Evolutionary conservation across 2,113 vertebrate genomes (phyloP), one percentile per base, ranked within the genome.

Genomic region (Cynocephalus volans): DNA sequence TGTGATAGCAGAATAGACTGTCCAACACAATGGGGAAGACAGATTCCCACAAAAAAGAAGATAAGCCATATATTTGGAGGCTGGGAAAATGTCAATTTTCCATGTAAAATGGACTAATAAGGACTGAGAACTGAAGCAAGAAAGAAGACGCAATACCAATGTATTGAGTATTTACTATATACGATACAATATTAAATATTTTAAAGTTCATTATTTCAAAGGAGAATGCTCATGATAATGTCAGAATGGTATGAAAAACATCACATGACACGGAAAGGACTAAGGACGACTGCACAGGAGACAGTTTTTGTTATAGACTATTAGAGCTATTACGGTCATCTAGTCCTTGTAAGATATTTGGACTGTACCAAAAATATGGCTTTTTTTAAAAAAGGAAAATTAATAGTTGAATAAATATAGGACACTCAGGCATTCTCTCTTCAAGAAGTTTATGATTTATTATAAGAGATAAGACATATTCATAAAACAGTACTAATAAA

Each of bases 191-290:
- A 33, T 62, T 56, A 81, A 33, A 58, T 89, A 36, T 76, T 90
- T 94, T 58, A 52, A 80, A 83, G 85, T 64, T 75, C 21, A 64
- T 69, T 28, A 79, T 73, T 93, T 90, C 19, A 87, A 36, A 10
- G 50, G 19, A 85, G 21, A 89, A 64, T 56, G n/a, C 11, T 75
- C 23, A 72, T 10, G 15, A 23, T 75, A 82, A 75, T 64, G 5
- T 89, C 83, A 86, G 15, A 65, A 60, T 73, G 10, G 31, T 21
- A 52, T 48, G 17, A 41, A 62, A 92, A 89, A n/a, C 31, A 24
- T 54, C 18, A n/a, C 23, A 18, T 11, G 17, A 45, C 28, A 41
- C 17, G 52, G 17, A 73, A 41, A n/a, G 8, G 19, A 26, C 15
- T 50, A 67, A 21, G 36, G 23, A 58, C 62, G 62, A 52, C 15